These are phyloP conservation scores for Scolopax rusticola DNA, from an alignment of 2,797 vertebrate genomes.

Conservation along the genomic window DNA sequence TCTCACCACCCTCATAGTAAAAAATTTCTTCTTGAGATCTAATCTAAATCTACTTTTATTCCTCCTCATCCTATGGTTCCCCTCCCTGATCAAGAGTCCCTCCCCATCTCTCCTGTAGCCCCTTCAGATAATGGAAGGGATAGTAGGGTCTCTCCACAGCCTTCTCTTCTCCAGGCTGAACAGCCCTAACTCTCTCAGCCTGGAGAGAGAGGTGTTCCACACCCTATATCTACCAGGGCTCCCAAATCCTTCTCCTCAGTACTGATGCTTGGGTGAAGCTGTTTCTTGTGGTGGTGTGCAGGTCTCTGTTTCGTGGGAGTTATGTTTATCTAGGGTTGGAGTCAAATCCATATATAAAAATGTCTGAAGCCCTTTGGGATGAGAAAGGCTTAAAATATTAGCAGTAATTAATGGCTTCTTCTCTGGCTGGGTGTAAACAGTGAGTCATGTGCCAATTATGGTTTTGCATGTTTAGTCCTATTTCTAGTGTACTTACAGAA, in stretches of 20 bases:
- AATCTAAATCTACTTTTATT: background rate
- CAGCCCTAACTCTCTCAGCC: background rate
- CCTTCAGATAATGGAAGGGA: background rate
- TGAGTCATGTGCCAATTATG: slow-evolving; percentile 66
- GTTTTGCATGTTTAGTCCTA: slow-evolving; percentile 64
- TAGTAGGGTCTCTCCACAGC: background rate
- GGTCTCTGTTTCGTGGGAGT: background rate
- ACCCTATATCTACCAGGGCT: background rate
- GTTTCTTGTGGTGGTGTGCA: background rate
- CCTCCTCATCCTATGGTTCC: background rate
- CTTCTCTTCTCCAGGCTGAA: background rate
- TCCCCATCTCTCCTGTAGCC: background rate
- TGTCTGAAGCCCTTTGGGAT: background rate
- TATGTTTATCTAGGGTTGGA: slow-evolving; percentile 30
- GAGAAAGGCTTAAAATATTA: slow-evolving; percentile 63
- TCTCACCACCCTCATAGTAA: background rate
- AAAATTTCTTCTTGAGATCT: background rate
- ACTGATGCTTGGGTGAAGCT: background rate
- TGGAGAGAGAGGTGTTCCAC: background rate
- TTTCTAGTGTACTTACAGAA: slow-evolving; percentile 23
- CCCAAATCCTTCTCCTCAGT: too few relatives aligned
- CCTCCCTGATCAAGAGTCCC: background rate
- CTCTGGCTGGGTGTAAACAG: slow-evolving; percentile 49
- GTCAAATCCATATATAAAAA: slow-evolving; percentile 50
- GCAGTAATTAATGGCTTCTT: slow-evolving; percentile 50